Conservation (phyloP, 1,140 invertebrate genomes). For the Cherax destructor region DNA sequence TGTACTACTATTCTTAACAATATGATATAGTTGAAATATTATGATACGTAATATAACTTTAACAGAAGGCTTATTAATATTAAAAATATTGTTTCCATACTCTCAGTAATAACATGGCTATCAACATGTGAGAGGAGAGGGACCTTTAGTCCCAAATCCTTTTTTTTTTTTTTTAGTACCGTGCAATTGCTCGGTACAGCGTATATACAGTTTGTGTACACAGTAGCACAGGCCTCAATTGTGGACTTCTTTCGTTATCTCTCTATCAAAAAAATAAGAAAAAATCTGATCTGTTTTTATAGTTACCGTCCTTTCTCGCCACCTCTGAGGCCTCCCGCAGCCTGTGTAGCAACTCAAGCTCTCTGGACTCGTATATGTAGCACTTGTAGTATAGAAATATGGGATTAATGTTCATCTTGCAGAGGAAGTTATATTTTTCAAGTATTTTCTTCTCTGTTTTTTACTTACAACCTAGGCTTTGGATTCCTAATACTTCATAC, state of each 20-base stretch:
- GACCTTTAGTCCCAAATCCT: slow-evolving; percentile 20
- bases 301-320: slow-evolving; percentile 18
- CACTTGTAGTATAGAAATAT: slow-evolving; percentile 64
- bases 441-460: slow-evolving; percentile 35
- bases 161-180: slow-evolving; percentile 55
- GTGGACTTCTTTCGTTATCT: slow-evolving; percentile 29
- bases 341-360: slow-evolving; percentile 61
- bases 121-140: slow-evolving; percentile 63
- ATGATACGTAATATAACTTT: slow-evolving; percentile 71
- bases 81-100: slow-evolving; percentile 71
- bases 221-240: slow-evolving; percentile 63
- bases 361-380: slow-evolving; percentile 60
- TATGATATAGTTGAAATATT: slow-evolving; percentile 71
- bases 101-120: slow-evolving; percentile 71
- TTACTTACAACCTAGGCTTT: slow-evolving; percentile 59
- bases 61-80: slow-evolving; percentile 71
- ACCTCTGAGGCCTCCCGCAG: slow-evolving; percentile 50
- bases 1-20: slow-evolving; percentile 70
- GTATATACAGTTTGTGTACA: slow-evolving; percentile 68
- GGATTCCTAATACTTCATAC: slow-evolving; percentile 70
- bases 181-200: slow-evolving; percentile 56
- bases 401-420: slow-evolving; percentile 61
- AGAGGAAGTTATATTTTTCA: slow-evolving; percentile 55
- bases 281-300: slow-evolving; percentile 22
- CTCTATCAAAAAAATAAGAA: slow-evolving; percentile 19